phyloP scores from a whole-genome alignment of 2,888 invertebrate genomes.

The Cyclophora albipunctata region DNA sequence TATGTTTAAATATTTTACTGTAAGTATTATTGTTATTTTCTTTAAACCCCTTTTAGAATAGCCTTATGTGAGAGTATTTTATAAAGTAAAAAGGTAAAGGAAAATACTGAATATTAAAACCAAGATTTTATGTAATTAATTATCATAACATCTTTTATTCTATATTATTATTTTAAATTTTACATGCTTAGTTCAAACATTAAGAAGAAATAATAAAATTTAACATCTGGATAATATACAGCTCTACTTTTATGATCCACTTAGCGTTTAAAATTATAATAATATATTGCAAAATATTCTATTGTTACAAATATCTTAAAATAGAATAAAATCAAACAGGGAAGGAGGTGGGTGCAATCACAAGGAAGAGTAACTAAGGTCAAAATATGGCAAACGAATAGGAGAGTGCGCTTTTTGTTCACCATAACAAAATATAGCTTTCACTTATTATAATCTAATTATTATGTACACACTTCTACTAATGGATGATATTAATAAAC shows the following conservation, averaged over 20 bases:
- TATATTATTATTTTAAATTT: conserved; percentile 76
- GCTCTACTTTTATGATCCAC: conserved; percentile 65
- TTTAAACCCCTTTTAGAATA: conserved; percentile 1
- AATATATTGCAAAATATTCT: conserved; percentile 72
- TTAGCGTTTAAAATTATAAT: conserved; percentile 59
- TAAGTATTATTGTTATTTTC: too few relatives aligned
- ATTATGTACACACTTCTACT: conserved; percentile 58
- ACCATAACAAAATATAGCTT: conserved; percentile 70
- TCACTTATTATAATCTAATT: conserved; percentile 48
- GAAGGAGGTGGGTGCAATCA: conserved; percentile 42
- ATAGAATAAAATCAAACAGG: conserved; percentile 27
- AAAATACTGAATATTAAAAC: conserved; percentile 55
- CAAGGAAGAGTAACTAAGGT: conserved; percentile 31
- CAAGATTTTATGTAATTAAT: conserved; percentile 72
- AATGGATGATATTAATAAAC: conserved; percentile 52
- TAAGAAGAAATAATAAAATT: conserved; percentile 74
- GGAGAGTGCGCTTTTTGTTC: conserved; percentile 50
- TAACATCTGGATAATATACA: conserved; percentile 75
- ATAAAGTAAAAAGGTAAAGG: conserved; percentile 20
- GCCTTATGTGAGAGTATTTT: conserved; percentile 6
- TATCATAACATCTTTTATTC: conserved; percentile 76
- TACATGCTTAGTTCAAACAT: conserved; percentile 75
- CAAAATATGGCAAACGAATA: conserved; percentile 52
- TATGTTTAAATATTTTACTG: conserved; percentile 33
- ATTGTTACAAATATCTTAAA: conserved; percentile 60